A percentile compares a stretch with the other conserved stretches of the same genome.
These are phyloP conservation scores for Aplysina aerophoba DNA, from an alignment of 37 sponge, comb jelly and placozoan species.

Conservation along the genomic window DNA sequence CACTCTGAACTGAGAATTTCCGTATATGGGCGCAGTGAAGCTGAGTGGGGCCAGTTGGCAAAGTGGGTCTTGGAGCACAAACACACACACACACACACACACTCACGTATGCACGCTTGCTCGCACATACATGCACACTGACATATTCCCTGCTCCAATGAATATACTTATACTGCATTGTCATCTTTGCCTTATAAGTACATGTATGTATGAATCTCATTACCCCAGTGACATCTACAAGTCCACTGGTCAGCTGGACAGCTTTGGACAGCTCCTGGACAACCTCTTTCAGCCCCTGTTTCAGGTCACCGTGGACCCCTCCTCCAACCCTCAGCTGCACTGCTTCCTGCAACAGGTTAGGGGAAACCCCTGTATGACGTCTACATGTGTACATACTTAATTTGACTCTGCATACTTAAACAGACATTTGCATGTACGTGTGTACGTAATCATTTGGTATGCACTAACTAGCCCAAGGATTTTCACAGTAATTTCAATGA, in stretches of 20 bases:
- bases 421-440: background rate
- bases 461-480: background rate
- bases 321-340: constrained; percentile 74
- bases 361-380: background rate
- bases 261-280: constrained; percentile 76
- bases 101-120: background rate
- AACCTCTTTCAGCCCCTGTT: constrained; percentile 89
- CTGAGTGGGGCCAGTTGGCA: constrained; percentile 92
- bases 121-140: too few species aligned
- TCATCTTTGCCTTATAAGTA: background rate
- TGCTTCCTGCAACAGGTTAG: constrained; percentile 87
- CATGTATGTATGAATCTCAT: background rate
- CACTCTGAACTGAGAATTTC: constrained; percentile 88
- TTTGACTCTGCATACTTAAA: background rate
- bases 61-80: constrained; percentile 84
- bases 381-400: too few species aligned
- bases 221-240: constrained; percentile 77
- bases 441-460: background rate
- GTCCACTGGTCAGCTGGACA: constrained; percentile 58
- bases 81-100: constrained; percentile 3
- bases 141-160: background rate
- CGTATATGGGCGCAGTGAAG: constrained; percentile 75
- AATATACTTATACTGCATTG: background rate
- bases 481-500: too few species aligned
- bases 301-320: constrained; percentile 84